phyloP scores from a whole-genome alignment of 2,113 vertebrate genomes.

The Corydoras maculifer region DNA sequence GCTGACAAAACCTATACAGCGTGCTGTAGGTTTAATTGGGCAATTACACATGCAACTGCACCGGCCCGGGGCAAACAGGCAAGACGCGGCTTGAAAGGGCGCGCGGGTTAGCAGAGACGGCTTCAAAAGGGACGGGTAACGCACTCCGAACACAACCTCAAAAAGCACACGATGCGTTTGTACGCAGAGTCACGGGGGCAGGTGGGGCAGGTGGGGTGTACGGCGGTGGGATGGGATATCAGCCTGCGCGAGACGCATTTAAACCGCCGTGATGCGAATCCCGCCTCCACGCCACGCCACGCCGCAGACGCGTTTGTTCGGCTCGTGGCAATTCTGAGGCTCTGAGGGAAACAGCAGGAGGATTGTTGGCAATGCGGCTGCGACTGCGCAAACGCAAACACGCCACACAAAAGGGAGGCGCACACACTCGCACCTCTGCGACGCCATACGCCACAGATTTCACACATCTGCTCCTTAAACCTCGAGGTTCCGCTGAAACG shows the following conservation, averaged over 20 bases:
- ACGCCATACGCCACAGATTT: conserved; percentile 67
- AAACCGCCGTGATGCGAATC: conserved; percentile 20
- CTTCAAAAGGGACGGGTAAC: conserved; percentile 61
- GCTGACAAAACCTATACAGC: conserved; percentile 51
- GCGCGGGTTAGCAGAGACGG: conserved; percentile 55
- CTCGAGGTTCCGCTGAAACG: conserved; percentile 27
- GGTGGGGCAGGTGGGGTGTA: not conserved
- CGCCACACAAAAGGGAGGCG: conserved; percentile 22
- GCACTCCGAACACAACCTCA: conserved; percentile 51
- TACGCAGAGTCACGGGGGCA: not conserved
- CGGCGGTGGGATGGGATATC: not conserved
- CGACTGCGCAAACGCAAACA: conserved; percentile 22
- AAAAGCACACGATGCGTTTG: conserved; percentile 19
- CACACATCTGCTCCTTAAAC: conserved; percentile 66
- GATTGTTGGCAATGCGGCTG: conserved; percentile 22
- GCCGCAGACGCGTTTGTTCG: conserved; percentile 44
- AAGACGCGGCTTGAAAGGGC: conserved; percentile 55
- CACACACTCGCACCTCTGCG: conserved; percentile 52
- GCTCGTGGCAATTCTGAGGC: conserved; percentile 41
- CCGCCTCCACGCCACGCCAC: conserved; percentile 14
- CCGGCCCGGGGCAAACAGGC: conserved; percentile 39
- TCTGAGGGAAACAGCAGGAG: conserved; percentile 40
- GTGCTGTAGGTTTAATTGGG: conserved; percentile 64
- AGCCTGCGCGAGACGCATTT: conserved; percentile 13
- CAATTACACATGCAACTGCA: conserved; percentile 55